phyloP scores from a whole-genome alignment of 2,113 vertebrate species.

The Eulacestoma nigropectus region DNA sequence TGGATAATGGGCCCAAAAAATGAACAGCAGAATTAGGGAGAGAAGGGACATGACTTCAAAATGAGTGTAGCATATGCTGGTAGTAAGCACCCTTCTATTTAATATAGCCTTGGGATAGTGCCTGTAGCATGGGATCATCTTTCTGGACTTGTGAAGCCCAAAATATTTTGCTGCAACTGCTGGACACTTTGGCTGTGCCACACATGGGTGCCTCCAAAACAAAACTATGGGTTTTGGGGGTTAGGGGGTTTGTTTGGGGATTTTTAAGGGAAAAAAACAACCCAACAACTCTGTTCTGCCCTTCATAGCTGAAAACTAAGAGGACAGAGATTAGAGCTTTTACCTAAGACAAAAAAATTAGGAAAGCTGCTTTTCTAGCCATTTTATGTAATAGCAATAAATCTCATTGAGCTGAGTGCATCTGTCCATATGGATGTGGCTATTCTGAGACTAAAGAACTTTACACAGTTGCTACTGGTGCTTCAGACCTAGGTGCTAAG shows the following conservation, averaged over 20 bases:
- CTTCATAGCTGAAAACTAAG: not conserved
- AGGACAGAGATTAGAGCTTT: not conserved
- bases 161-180: not conserved
- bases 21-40: not conserved
- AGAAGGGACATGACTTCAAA: not conserved
- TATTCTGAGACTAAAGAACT: not conserved
- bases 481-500: not conserved
- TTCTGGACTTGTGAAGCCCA: not conserved
- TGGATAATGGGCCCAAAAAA: rapidly evolving
- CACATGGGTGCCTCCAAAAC: not conserved
- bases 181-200: not conserved
- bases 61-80: not conserved
- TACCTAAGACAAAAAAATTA: not conserved
- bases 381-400: not conserved
- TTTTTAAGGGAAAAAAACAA: not conserved
- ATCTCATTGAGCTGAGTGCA: not conserved
- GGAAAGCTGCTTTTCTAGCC: constrained; percentile 27
- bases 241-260: not conserved
- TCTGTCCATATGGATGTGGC: not conserved
- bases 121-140: not conserved
- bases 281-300: not conserved
- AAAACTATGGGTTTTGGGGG: not conserved
- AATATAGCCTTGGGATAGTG: not conserved
- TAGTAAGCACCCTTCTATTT: not conserved
- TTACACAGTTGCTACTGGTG: not conserved